phyloP scores from a whole-genome alignment of 2,113 vertebrate species.

The Crocuta crocuta region DNA sequence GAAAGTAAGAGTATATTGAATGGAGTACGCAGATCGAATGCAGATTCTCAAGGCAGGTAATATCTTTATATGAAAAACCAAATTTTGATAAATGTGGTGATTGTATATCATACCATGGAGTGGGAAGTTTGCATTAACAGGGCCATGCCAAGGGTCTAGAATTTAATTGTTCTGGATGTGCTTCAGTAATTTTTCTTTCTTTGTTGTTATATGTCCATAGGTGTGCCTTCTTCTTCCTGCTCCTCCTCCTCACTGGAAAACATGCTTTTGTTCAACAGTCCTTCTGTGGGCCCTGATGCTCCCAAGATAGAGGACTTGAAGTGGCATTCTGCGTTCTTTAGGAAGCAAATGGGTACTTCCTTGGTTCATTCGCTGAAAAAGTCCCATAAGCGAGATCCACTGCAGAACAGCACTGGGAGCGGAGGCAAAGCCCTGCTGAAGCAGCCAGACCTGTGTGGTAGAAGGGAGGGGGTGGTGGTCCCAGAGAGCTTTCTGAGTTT shows the following conservation, averaged over 20 bases:
- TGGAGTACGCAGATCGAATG: neutral
- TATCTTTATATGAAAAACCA: neutral
- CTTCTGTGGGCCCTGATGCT: slow-evolving; percentile 85
- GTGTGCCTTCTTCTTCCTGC: slow-evolving; percentile 86
- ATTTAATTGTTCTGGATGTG: neutral
- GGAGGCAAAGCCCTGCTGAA: slow-evolving; percentile 69
- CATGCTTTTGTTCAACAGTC: slow-evolving; percentile 88
- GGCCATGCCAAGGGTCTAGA: neutral
- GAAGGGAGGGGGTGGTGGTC: slow-evolving; percentile 49
- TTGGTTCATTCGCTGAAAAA: slow-evolving; percentile 85
- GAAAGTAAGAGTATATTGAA: neutral
- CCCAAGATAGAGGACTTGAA: slow-evolving; percentile 89
- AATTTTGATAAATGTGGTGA: neutral
- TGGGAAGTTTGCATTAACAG: neutral
- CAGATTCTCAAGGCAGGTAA: neutral
- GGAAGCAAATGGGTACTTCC: slow-evolving; percentile 89
- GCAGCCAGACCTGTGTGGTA: slow-evolving; percentile 69
- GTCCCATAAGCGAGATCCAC: slow-evolving; percentile 80
- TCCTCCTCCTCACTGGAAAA: slow-evolving; percentile 86
- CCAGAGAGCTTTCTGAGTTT: slow-evolving; percentile 78
- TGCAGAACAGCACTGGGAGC: slow-evolving; percentile 58
- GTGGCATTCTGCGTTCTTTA: slow-evolving; percentile 89
- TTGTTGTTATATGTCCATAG: slow-evolving; percentile 75
- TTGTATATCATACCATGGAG: accelerated
- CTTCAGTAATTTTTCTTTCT: neutral